Conservation (phyloP, 2,113 vertebrate genomes). For the Formicarius rufipectus region DNA sequence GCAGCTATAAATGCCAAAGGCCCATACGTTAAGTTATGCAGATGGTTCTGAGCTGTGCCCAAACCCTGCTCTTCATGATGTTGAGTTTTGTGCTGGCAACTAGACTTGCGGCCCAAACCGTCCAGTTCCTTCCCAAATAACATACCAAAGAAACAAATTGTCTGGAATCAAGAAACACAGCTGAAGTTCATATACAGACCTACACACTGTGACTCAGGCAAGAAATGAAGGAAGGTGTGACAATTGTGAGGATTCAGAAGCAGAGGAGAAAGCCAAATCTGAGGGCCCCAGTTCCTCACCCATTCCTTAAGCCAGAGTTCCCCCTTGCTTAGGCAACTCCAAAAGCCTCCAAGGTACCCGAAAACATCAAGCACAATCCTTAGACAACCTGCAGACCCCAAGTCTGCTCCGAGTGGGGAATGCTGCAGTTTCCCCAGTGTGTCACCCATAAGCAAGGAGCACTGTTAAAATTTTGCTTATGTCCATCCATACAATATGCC, state of each 20-base stretch:
- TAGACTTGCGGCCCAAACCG: not conserved
- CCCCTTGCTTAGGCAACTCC: not conserved
- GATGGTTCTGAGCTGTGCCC: not conserved
- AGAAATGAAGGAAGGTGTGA: not conserved
- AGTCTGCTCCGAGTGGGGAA: not conserved
- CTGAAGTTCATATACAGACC: not conserved
- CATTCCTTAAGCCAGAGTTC: not conserved
- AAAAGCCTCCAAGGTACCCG: not conserved
- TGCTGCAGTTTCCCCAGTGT: not conserved
- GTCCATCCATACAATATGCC: accelerated
- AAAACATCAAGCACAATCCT: not conserved
- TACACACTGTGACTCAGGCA: not conserved
- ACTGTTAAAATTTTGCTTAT: not conserved
- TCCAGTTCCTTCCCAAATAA: not conserved
- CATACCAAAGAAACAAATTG: not conserved
- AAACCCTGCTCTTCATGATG: not conserved
- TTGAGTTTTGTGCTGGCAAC: not conserved
- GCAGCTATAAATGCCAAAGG: not conserved
- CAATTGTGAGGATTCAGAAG: not conserved
- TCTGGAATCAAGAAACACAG: not conserved
- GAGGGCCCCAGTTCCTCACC: not conserved
- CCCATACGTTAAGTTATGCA: not conserved
- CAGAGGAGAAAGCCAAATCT: not conserved
- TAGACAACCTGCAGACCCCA: not conserved
- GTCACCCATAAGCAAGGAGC: not conserved